Conservation (phyloP, 2,888 invertebrate genomes). For the Pyrrhia umbra region DNA sequence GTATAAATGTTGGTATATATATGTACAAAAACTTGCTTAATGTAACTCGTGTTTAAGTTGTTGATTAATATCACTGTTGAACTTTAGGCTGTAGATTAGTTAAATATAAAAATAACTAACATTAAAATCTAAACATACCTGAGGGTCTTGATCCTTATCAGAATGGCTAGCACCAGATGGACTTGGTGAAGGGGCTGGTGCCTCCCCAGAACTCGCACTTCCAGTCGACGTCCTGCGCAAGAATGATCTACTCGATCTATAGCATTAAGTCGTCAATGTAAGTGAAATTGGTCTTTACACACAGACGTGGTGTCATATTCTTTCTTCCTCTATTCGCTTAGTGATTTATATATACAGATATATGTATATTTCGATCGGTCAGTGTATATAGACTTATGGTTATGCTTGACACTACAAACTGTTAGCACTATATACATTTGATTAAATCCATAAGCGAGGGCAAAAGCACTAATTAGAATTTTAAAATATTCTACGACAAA, state of each 20-base stretch:
- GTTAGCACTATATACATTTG: constrained; percentile 55
- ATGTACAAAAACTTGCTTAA: constrained; percentile 2
- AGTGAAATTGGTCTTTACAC: constrained; percentile 76
- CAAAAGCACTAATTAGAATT: constrained; percentile 8
- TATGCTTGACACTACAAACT: constrained; percentile 73
- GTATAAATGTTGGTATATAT: no score
- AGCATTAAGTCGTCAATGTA: constrained; percentile 85
- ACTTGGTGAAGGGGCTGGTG: constrained; percentile 91
- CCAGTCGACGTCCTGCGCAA: constrained; percentile 89
- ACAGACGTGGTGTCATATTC: constrained; percentile 66
- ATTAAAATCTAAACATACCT: constrained; percentile 83
- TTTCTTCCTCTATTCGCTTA: constrained; percentile 8
- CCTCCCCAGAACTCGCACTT: constrained; percentile 87
- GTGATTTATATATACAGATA: neutral
- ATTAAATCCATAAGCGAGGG: constrained; percentile 40
- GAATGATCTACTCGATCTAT: constrained; percentile 88
- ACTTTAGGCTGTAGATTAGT: neutral
- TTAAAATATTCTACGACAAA: constrained; percentile 5
- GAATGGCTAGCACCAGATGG: constrained; percentile 98
- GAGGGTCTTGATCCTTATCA: constrained; percentile 96
- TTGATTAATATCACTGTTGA: constrained; percentile 22
- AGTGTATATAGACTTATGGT: constrained; percentile 77
- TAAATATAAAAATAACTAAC: neutral
- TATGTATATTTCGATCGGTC: constrained; percentile 46
- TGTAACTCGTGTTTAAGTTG: constrained; percentile 13